These are phyloP conservation scores for Heterochromis multidens DNA, from an alignment of 2,113 vertebrate genomes.

Conservation along the genomic window DNA sequence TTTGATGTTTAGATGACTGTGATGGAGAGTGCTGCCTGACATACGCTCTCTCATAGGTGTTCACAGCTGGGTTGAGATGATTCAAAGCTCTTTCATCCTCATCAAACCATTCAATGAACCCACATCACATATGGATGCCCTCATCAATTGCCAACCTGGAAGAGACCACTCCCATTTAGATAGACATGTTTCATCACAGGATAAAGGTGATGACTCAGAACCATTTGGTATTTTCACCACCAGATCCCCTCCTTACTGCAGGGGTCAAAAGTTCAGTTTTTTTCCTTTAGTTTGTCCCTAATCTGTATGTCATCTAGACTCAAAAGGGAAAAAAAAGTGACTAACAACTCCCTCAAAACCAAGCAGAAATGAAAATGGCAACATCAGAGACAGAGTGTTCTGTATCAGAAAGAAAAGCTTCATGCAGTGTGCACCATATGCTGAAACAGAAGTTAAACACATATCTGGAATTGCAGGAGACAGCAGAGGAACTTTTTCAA, in stretches of 20 bases:
- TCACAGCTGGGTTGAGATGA: background rate
- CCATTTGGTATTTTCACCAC: background rate
- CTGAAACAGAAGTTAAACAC: background rate
- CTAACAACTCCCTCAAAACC: background rate
- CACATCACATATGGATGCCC: background rate
- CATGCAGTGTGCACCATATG: conserved; percentile 5
- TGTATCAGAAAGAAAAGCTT: background rate
- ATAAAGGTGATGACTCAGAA: background rate
- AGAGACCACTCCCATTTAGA: background rate
- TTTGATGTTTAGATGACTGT: no score
- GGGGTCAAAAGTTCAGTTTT: background rate
- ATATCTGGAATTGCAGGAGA: background rate
- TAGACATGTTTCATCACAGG: background rate
- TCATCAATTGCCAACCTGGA: background rate
- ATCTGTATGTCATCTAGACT: background rate
- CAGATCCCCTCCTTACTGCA: background rate
- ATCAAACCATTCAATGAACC: background rate
- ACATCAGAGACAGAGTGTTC: background rate
- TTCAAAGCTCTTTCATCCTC: background rate
- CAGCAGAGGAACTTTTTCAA: background rate
- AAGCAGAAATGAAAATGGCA: background rate
- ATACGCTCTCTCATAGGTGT: no score
- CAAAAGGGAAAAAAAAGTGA: background rate
- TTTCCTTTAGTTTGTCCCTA: background rate
- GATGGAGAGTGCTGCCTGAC: no score